These are phyloP conservation scores for Drosophila aldrichi DNA, from an alignment of 2,888 invertebrate species.

Conservation along the genomic window DNA sequence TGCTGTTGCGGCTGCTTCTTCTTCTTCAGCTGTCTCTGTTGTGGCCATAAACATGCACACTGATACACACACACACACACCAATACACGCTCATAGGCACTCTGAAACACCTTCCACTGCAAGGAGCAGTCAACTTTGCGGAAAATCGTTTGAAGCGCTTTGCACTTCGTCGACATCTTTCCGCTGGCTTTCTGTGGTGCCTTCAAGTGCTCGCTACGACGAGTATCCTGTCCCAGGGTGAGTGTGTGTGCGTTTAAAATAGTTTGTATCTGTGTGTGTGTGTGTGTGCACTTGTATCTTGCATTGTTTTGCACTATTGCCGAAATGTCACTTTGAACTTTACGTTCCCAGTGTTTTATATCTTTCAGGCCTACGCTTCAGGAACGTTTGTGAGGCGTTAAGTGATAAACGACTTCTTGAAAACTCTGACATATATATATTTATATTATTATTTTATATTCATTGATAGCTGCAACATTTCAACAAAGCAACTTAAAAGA, in stretches of 20 bases:
- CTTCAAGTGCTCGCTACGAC: constrained; percentile 45
- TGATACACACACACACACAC: constrained; percentile 42
- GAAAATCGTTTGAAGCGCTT: constrained; percentile 81
- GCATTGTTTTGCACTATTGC: constrained; percentile 63
- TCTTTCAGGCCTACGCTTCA: neutral
- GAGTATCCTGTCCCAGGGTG: constrained; percentile 16
- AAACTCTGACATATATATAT: neutral
- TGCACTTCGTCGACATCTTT: constrained; percentile 79
- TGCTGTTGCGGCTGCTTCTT: constrained; percentile 15
- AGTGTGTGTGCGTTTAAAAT: constrained; percentile 5
- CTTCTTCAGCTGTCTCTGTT: constrained; percentile 57
- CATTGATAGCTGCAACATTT: too few species aligned
- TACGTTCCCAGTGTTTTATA: constrained; percentile 45
- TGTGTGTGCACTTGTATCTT: constrained; percentile 27
- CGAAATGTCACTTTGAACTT: constrained; percentile 66
- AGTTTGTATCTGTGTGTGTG: neutral
- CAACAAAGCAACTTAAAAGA: too few species aligned
- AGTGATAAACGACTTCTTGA: neutral
- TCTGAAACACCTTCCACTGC: constrained; percentile 76
- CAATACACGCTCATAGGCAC: constrained; percentile 41
- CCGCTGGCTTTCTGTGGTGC: constrained; percentile 57
- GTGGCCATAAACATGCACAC: constrained; percentile 69
- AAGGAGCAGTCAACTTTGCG: constrained; percentile 79
- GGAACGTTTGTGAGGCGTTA: neutral
- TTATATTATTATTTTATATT: too few species aligned